Percentiles rank a stretch among this genome's conserved stretches.
These are phyloP conservation scores for Pocillopora meandrina DNA, from an alignment of 92 coral and sea anemone species.

Conservation along the genomic window DNA sequence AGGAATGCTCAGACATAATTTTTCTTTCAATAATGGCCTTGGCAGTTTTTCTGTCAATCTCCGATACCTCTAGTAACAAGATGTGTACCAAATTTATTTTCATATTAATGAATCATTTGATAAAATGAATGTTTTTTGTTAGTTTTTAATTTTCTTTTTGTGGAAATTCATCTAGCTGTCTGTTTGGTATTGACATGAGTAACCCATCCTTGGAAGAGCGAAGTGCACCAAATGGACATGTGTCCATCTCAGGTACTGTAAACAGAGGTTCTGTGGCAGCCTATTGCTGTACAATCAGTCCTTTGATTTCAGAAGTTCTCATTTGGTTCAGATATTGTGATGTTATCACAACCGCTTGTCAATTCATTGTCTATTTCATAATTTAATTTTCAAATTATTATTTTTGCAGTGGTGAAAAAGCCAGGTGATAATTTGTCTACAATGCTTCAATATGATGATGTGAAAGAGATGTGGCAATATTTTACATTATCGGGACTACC, in stretches of 20 bases:
- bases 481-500: constrained; percentile 57
- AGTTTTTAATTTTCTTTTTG: background rate
- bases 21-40: background rate
- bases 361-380: background rate
- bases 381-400: background rate
- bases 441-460: constrained; percentile 69
- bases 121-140: background rate
- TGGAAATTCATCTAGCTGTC: constrained; percentile 19
- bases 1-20: no score
- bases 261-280: no score
- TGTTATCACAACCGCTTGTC: no score
- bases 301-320: no score
- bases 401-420: constrained; percentile 59
- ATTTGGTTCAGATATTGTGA: no score
- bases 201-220: constrained; percentile 49
- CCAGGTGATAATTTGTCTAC: constrained; percentile 50
- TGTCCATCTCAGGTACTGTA: constrained; percentile 68
- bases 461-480: constrained; percentile 67
- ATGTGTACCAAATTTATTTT: no score
- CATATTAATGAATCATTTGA: no score
- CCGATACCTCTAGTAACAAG: no score
- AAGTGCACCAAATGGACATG: constrained; percentile 64
- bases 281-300: no score
- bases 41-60: no score
- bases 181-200: constrained; percentile 80